A percentile compares a stretch with the other conserved stretches of the same genome.
Conservation (phyloP, 1,140 invertebrate species). For the Sinonovacula constricta region DNA sequence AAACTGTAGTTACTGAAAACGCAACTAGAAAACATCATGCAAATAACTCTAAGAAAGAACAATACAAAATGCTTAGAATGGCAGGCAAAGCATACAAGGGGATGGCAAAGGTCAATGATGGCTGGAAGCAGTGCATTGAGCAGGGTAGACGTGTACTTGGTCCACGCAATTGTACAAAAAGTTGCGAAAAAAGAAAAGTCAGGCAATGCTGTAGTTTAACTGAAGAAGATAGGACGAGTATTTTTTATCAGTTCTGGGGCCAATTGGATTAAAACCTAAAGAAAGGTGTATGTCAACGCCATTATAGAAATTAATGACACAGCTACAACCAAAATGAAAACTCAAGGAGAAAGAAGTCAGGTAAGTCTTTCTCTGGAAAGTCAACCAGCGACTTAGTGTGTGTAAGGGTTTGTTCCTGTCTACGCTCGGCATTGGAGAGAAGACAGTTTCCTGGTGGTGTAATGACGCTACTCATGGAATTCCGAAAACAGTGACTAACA, state of each 20-base stretch:
- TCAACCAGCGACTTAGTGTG: not conserved
- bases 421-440: slow-evolving; percentile 5
- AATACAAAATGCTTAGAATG: slow-evolving; percentile 21
- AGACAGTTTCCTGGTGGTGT: slow-evolving; percentile 5
- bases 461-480: not conserved
- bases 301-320: not conserved
- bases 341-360: slow-evolving; percentile 4
- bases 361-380: slow-evolving; percentile 8
- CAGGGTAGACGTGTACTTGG: not conserved
- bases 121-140: not conserved
- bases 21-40: not conserved
- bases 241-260: slow-evolving; percentile 9
- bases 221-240: not conserved
- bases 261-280: not conserved
- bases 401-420: slow-evolving; percentile 7
- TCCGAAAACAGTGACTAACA: too few species aligned
- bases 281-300: slow-evolving; percentile 13
- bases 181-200: slow-evolving; percentile 8
- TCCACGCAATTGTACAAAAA: slow-evolving; percentile 5
- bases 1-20: not conserved
- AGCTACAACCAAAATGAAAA: not conserved
- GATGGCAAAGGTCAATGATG: slow-evolving; percentile 6
- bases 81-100: slow-evolving; percentile 14
- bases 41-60: not conserved
- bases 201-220: not conserved